These are phyloP conservation scores for Picathartes gymnocephalus DNA, from an alignment of 2,113 vertebrate genomes.

Conservation along the genomic window DNA sequence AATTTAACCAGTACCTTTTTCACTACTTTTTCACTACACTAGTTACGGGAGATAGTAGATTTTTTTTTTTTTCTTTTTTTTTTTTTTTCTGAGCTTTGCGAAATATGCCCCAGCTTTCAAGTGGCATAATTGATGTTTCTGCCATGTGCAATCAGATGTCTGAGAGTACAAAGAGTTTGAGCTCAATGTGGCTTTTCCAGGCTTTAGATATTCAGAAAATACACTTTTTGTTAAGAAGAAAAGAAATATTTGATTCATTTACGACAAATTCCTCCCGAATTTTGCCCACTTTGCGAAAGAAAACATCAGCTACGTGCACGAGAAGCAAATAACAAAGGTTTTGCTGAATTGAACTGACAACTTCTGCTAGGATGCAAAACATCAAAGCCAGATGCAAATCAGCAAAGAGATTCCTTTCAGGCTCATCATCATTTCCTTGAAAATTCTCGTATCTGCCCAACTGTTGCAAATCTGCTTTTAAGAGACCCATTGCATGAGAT, in stretches of 20 bases:
- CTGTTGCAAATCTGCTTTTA: not conserved
- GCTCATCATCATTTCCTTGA: not conserved
- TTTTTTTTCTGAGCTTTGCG: not conserved
- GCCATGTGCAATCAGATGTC: not conserved
- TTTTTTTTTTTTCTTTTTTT: not conserved
- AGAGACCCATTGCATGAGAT: not conserved
- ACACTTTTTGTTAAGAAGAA: not conserved
- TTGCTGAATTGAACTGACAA: not conserved
- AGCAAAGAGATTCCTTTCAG: not conserved
- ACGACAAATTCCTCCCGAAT: not conserved
- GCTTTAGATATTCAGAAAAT: not conserved
- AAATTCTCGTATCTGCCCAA: not conserved
- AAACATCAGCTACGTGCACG: not conserved
- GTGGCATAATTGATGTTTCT: not conserved
- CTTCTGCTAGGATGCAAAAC: not conserved
- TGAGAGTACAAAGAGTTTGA: not conserved
- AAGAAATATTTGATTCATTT: not conserved
- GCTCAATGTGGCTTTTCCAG: not conserved
- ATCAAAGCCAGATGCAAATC: not conserved
- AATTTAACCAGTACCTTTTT: not conserved
- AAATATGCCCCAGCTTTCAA: not conserved
- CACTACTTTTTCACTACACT: not conserved
- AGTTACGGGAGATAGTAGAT: not conserved
- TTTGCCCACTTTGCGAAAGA: not conserved
- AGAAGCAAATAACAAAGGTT: not conserved